A percentile compares a stretch with the other conserved stretches of the same genome.
These are phyloP conservation scores for Botia almorhae DNA, from an alignment of 2,797 vertebrate genomes.

Conservation along the genomic window DNA sequence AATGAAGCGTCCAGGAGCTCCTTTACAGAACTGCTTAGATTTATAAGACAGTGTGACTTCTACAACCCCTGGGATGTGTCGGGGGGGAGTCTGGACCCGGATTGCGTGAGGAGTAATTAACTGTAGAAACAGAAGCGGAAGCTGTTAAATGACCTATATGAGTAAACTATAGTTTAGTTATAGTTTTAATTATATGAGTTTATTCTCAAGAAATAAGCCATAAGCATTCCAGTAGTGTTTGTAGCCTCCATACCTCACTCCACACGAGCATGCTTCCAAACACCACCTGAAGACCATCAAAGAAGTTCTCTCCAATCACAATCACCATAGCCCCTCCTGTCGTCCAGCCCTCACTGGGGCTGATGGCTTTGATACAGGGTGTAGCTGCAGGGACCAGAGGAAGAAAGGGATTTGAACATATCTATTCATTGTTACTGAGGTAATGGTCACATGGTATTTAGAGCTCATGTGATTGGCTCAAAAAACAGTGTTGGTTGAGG, in stretches of 20 bases:
- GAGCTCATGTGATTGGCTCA: too few relatives aligned
- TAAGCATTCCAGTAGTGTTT: too few relatives aligned
- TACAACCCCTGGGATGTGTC: conserved; percentile 96
- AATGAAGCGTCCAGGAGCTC: conserved; percentile 95
- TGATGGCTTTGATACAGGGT: conserved; percentile 98
- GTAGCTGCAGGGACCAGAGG: conserved; percentile 79
- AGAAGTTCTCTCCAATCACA: conserved; percentile 98
- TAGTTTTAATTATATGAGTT: too few relatives aligned
- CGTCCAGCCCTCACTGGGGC: conserved; percentile 97
- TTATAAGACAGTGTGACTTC: conserved; percentile 98
- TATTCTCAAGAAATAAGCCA: too few relatives aligned
- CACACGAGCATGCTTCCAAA: conserved; percentile 99
- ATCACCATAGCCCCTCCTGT: conserved; percentile 99
- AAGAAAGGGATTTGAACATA: neutral
- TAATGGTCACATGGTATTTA: too few relatives aligned
- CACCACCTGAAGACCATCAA: conserved; percentile 96
- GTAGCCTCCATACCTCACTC: conserved; percentile 87
- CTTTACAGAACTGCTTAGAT: conserved; percentile 99
- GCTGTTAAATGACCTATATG: too few relatives aligned
- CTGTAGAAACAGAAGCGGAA: conserved; percentile 68
- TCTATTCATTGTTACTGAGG: too few relatives aligned
- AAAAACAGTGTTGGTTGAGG: too few relatives aligned
- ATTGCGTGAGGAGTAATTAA: conserved; percentile 97
- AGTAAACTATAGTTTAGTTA: too few relatives aligned
- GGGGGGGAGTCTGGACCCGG: conserved; percentile 95